phyloP scores from a whole-genome alignment of 1,140 invertebrate genomes.

The Lordiphosa collinella region DNA sequence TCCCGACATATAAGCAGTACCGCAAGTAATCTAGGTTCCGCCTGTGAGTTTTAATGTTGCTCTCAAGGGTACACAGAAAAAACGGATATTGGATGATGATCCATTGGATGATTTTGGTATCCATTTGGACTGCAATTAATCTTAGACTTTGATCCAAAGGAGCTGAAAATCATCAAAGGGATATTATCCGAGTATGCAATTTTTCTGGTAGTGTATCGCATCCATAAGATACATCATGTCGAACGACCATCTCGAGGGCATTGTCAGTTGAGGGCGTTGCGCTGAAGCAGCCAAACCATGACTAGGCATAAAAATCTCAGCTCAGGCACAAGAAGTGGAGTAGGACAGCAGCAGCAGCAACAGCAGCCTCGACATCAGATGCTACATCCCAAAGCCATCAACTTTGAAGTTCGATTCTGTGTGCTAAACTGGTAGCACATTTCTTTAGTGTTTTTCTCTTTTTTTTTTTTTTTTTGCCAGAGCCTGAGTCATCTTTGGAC shows the following conservation, averaged over 20 bases:
- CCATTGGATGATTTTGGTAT: too few species aligned
- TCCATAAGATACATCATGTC: constrained; percentile 50
- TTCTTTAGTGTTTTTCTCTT: constrained; percentile 12
- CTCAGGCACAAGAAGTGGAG: constrained; percentile 31
- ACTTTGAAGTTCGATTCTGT: constrained; percentile 18
- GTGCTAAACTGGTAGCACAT: constrained; percentile 68
- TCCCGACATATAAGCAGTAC: too few species aligned
- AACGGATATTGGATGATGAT: too few species aligned
- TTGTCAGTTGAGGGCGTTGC: constrained; percentile 59
- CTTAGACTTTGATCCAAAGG: too few species aligned
- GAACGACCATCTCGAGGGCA: constrained; percentile 40
- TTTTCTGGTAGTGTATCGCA: constrained; percentile 32
- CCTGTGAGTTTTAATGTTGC: not conserved
- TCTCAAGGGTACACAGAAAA: too few species aligned
- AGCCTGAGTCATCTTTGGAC: constrained; percentile 57
- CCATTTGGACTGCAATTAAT: too few species aligned
- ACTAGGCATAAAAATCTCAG: constrained; percentile 60
- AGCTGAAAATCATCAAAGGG: too few species aligned
- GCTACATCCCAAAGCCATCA: constrained; percentile 21
- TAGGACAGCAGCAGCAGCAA: constrained; percentile 32
- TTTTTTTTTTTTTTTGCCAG: constrained; percentile 35
- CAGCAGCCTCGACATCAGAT: constrained; percentile 8
- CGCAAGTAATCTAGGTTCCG: too few species aligned
- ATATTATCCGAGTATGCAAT: too few species aligned
- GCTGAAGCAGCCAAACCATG: constrained; percentile 46